Percentiles rank a stretch among this genome's conserved stretches.
phyloP scores from a whole-genome alignment of 1,140 invertebrate genomes.

The Chrysoperla carnea region DNA sequence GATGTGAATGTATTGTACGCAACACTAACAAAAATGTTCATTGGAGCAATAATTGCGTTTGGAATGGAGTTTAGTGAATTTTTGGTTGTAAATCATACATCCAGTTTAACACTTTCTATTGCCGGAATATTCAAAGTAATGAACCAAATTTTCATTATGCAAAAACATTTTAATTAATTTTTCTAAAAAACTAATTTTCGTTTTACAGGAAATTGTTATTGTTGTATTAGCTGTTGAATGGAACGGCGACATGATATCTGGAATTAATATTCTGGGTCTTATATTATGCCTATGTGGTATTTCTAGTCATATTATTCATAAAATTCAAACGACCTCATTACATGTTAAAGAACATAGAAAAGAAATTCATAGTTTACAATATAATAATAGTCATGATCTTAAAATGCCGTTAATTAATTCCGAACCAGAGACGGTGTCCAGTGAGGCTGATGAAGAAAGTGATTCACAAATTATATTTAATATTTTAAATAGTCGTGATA shows the following conservation, averaged over 20 bases:
- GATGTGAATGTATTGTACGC: constrained; percentile 13
- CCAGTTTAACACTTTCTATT: constrained; percentile 90
- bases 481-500: constrained; percentile 16
- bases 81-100: constrained; percentile 83
- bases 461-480: constrained; percentile 19
- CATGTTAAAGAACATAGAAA: background rate
- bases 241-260: constrained; percentile 69
- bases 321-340: constrained; percentile 23
- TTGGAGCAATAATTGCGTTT: constrained; percentile 80
- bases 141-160: constrained; percentile 1
- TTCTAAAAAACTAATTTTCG: background rate
- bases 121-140: constrained; percentile 91
- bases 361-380: too few relatives aligned
- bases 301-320: constrained; percentile 67
- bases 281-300: constrained; percentile 81
- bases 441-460: constrained; percentile 10
- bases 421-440: too few relatives aligned
- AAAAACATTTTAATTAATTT: constrained; percentile 2
- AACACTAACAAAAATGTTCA: constrained; percentile 26
- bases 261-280: constrained; percentile 72
- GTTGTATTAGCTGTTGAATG: constrained; percentile 67
- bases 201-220: constrained; percentile 75
- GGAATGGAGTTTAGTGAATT: constrained; percentile 92
- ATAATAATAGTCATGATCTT: too few relatives aligned
- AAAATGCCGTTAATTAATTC: too few relatives aligned